Conservation (phyloP, 2,888 invertebrate genomes). For the Coleophora deauratella region DNA sequence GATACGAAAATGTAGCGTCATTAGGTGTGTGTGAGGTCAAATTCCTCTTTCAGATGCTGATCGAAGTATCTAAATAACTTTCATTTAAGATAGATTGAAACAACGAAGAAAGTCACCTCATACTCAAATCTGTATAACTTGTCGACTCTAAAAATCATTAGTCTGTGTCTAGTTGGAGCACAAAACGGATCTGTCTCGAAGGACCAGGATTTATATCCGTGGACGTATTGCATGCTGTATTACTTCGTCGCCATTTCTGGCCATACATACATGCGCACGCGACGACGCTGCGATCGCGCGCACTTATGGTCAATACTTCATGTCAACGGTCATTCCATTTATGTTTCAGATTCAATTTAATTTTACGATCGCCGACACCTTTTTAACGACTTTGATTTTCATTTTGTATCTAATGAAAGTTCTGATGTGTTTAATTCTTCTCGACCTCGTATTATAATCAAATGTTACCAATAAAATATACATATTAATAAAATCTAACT, state of each 20-base stretch:
- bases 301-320: conserved; percentile 1
- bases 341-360: conserved; percentile 19
- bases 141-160: conserved; percentile 4
- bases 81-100: too few relatives aligned
- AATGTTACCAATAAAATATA: neutral
- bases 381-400: conserved; percentile 40
- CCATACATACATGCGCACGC: neutral
- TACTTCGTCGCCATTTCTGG: neutral
- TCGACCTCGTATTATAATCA: neutral
- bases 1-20: too few relatives aligned
- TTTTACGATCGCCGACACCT: too few relatives aligned
- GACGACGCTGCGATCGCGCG: neutral
- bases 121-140: too few relatives aligned
- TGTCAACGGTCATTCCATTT: conserved; percentile 36
- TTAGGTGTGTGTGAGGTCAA: too few relatives aligned
- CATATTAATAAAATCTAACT: neutral
- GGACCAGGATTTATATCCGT: conserved; percentile 44
- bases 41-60: too few relatives aligned
- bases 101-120: too few relatives aligned
- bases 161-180: conserved; percentile 19
- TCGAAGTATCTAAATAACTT: too few relatives aligned
- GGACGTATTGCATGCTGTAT: neutral
- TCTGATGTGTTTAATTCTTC: too few relatives aligned
- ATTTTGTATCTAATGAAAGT: conserved; percentile 32
- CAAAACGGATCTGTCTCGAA: conserved; percentile 44